phyloP scores from a whole-genome alignment of 2,113 vertebrate species.

The Ovis canadensis region DNA sequence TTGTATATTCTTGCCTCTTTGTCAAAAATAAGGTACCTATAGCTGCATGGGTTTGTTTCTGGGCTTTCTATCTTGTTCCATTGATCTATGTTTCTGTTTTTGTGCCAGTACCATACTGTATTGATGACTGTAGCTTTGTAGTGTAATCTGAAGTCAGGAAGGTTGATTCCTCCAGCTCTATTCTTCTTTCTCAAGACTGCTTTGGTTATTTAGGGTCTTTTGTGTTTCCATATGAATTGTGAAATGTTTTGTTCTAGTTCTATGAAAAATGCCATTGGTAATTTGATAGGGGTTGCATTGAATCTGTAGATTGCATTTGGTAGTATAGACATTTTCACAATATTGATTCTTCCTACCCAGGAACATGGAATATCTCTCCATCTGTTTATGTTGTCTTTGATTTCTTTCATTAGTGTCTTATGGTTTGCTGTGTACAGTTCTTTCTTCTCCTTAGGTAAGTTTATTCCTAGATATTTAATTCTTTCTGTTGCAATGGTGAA shows the following conservation, averaged over 20 bases:
- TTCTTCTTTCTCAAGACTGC: background rate
- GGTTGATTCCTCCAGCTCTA: background rate
- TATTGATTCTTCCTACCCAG: background rate
- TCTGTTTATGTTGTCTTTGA: background rate
- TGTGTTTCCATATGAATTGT: background rate
- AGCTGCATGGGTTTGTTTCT: background rate
- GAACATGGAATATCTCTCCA: background rate
- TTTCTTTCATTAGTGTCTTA: background rate
- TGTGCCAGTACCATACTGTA: background rate
- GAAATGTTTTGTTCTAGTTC: background rate
- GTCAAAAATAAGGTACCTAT: background rate
- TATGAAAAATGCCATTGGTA: background rate
- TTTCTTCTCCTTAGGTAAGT: background rate
- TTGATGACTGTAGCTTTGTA: background rate
- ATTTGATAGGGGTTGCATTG: background rate
- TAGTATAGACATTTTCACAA: background rate
- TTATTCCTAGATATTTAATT: background rate
- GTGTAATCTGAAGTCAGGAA: background rate
- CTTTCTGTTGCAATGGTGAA: background rate
- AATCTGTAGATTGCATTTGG: background rate
- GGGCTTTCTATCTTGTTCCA: background rate
- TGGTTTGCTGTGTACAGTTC: background rate
- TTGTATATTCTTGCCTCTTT: background rate
- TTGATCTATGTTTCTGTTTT: background rate
- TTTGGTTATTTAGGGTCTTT: background rate